Conservation (phyloP, 2,888 invertebrate genomes). For the Leptopterna dolabrata region DNA sequence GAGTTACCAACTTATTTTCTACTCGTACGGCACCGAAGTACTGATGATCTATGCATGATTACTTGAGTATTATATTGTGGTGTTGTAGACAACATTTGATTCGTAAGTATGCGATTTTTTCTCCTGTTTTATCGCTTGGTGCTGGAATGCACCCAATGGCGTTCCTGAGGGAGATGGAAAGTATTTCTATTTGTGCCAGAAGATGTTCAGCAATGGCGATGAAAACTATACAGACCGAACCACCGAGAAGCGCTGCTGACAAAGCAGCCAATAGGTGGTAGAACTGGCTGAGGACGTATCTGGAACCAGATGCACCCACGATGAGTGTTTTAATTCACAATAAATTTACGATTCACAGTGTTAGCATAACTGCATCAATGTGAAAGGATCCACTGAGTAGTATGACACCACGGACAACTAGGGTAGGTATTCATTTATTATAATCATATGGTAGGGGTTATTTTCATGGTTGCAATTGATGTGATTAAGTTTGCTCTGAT, state of each 20-base stretch:
- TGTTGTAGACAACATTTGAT: conserved; percentile 3
- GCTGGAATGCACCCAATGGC: neutral
- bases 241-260: conserved; percentile 24
- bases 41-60: neutral
- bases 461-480: no score
- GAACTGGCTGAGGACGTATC: conserved; percentile 10
- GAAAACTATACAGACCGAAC: conserved; percentile 26
- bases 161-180: neutral
- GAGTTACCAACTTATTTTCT: neutral
- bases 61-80: conserved; percentile 13
- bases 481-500: no score
- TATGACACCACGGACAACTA: no score
- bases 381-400: no score
- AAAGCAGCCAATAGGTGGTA: conserved; percentile 35
- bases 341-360: no score
- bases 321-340: neutral
- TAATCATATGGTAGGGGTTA: no score
- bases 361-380: no score
- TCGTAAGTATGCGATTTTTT: neutral
- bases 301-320: neutral
- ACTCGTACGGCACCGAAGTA: neutral
- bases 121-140: neutral
- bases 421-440: no score
- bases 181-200: conserved; percentile 24
- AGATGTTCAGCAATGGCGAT: conserved; percentile 36